Conservation (phyloP, 2,113 vertebrate species). For the Mus spicilegus region DNA sequence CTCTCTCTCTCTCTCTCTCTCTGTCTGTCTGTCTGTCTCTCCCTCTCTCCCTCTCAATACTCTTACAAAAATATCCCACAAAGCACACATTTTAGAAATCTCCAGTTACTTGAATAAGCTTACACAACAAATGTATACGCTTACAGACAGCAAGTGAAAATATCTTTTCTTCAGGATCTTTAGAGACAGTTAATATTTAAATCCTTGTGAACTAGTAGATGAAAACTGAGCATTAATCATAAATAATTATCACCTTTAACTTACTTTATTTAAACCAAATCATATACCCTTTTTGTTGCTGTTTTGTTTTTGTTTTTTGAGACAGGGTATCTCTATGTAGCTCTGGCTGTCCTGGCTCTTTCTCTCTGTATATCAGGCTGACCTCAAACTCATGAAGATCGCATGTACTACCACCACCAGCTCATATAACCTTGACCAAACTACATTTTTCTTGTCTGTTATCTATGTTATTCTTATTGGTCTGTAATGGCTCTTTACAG, state of each 20-base stretch:
- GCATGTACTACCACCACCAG: background rate
- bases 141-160: background rate
- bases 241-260: background rate
- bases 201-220: background rate
- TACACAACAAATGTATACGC: background rate
- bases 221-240: conserved; percentile 12
- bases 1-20: background rate
- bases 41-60: background rate
- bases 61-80: background rate
- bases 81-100: background rate
- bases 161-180: background rate
- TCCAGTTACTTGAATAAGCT: background rate
- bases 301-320: background rate
- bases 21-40: background rate
- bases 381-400: background rate
- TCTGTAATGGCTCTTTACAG: background rate
- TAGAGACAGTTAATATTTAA: background rate
- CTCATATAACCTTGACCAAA: background rate
- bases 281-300: background rate
- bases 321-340: background rate
- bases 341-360: background rate
- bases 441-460: background rate
- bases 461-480: background rate
- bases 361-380: background rate
- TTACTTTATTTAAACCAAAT: background rate